Evolutionary conservation across 2,113 vertebrate species (phyloP).

Genomic region (Caranx melampygus): DNA sequence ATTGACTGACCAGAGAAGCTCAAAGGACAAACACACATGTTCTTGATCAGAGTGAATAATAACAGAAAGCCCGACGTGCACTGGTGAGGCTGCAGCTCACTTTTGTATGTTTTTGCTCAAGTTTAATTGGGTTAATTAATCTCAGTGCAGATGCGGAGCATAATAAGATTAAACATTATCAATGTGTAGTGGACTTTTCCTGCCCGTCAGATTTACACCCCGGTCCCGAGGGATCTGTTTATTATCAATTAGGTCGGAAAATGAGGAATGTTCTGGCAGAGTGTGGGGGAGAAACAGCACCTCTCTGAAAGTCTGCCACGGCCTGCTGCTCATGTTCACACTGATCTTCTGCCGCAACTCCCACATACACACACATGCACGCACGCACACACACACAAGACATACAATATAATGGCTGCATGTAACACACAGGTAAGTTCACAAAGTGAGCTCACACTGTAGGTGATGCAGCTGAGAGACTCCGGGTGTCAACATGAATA

Average conservation of each 20-base stretch:
- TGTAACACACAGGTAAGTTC: too few species aligned
- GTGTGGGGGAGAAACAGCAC: conserved; percentile 52
- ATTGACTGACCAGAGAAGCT: conserved; percentile 12
- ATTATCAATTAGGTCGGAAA: conserved; percentile 81
- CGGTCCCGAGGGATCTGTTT: conserved; percentile 77
- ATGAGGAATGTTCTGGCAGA: conserved; percentile 68
- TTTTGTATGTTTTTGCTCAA: conserved; percentile 67
- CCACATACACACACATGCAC: not conserved
- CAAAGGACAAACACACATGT: conserved; percentile 21
- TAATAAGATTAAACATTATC: conserved; percentile 78
- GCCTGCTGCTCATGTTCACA: conserved; percentile 62
- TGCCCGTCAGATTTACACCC: conserved; percentile 78
- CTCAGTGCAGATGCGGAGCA: conserved; percentile 69
- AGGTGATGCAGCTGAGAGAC: not conserved
- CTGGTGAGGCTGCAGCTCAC: conserved; percentile 51
- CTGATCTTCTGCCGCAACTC: conserved; percentile 48
- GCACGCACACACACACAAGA: too few species aligned
- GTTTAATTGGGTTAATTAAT: conserved; percentile 83
- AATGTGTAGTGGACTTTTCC: conserved; percentile 72
- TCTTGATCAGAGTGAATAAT: conserved; percentile 62
- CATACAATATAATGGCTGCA: not conserved
- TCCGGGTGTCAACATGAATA: conserved; percentile 6
- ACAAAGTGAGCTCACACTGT: not conserved
- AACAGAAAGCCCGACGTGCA: conserved; percentile 66
- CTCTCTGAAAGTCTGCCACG: conserved; percentile 63